Evolutionary conservation across 2,113 vertebrate genomes (phyloP).

Genomic region (Morone chrysops): DNA sequence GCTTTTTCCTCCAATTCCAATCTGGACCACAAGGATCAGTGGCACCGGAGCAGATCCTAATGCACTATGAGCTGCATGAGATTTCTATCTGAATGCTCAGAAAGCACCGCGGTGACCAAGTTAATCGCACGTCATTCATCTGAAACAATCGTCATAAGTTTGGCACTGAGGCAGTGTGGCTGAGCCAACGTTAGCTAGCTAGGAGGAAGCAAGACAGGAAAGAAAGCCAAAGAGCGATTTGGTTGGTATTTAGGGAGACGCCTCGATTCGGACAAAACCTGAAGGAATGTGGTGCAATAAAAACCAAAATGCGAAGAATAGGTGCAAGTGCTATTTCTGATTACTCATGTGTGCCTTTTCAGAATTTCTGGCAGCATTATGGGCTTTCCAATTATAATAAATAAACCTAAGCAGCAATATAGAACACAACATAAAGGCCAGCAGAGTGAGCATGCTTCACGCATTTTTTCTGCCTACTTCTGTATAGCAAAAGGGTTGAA

Average conservation of each 20-base stretch:
- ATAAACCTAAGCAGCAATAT: background rate
- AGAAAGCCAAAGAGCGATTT: slow-evolving; percentile 20
- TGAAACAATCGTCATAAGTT: slow-evolving; percentile 6
- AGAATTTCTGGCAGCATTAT: background rate
- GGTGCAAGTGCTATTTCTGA: background rate
- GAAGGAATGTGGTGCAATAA: slow-evolving; percentile 29
- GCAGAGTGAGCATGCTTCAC: background rate
- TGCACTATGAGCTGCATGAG: background rate
- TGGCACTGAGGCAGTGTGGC: background rate
- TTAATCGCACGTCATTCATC: slow-evolving; percentile 39
- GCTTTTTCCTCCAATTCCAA: background rate
- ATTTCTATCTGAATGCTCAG: background rate
- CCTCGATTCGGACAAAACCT: slow-evolving; percentile 36
- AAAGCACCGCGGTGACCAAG: background rate
- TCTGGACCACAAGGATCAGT: slow-evolving; percentile 15
- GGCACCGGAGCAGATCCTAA: slow-evolving; percentile 9
- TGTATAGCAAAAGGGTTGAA: background rate
- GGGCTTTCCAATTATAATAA: background rate
- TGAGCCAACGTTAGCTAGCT: slow-evolving; percentile 7
- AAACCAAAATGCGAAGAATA: slow-evolving; percentile 1
- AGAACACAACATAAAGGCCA: background rate
- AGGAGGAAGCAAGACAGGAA: slow-evolving; percentile 12
- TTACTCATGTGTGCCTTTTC: background rate
- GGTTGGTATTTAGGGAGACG: slow-evolving; percentile 32
- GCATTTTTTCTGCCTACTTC: background rate